Evolutionary conservation across 1,140 invertebrate genomes (phyloP).

Genomic region (Idris sp.): DNA sequence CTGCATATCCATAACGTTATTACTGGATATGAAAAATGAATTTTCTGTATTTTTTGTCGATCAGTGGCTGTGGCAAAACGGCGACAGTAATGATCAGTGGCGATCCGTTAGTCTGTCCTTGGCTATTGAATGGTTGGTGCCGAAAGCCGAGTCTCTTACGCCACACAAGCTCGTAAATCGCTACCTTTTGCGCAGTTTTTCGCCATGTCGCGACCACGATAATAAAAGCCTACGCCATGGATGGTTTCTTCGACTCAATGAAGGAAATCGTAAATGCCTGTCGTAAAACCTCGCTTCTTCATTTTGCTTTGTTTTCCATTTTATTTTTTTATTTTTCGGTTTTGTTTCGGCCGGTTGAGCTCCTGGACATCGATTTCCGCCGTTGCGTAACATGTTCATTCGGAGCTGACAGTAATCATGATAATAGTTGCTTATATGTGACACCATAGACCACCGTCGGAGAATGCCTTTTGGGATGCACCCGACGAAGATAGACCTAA

Average conservation of each 20-base stretch:
- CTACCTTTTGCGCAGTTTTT: constrained; percentile 43
- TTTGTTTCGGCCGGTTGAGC: constrained; percentile 41
- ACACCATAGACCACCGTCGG: constrained; percentile 42
- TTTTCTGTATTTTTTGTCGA: constrained; percentile 26
- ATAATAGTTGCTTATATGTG: constrained; percentile 32
- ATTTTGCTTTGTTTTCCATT: constrained; percentile 42
- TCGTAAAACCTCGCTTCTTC: constrained; percentile 61
- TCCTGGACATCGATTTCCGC: constrained; percentile 62
- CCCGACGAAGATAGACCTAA: too few species aligned
- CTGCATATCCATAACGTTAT: too few species aligned
- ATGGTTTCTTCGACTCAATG: constrained; percentile 60
- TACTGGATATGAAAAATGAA: constrained; percentile 45
- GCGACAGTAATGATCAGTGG: constrained; percentile 32
- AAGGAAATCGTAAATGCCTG: constrained; percentile 64
- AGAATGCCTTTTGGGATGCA: constrained; percentile 1
- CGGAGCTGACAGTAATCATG: constrained; percentile 39
- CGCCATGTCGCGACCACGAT: constrained; percentile 57
- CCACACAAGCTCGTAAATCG: constrained; percentile 56
- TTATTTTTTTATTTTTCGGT: constrained; percentile 34
- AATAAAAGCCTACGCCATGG: constrained; percentile 58
- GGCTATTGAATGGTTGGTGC: constrained; percentile 33
- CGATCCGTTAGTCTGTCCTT: constrained; percentile 50
- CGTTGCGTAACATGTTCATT: constrained; percentile 57
- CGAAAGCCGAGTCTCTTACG: constrained; percentile 39
- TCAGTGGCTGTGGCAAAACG: constrained; percentile 32